These are phyloP conservation scores for Beroe forskalii DNA, from an alignment of 37 sponge, comb jelly and placozoan genomes.

Conservation along the genomic window DNA sequence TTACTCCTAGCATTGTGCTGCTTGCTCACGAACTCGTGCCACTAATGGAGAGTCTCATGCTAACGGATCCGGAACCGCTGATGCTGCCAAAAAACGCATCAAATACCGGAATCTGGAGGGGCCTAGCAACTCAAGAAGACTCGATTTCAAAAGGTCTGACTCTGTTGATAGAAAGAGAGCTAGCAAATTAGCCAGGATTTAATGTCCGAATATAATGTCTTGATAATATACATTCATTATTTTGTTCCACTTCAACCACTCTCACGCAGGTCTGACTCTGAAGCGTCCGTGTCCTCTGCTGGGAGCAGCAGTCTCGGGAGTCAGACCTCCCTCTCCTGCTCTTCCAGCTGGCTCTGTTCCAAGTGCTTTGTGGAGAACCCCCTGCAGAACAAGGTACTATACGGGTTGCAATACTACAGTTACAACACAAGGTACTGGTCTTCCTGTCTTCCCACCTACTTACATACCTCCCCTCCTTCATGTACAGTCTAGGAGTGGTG, in stretches of 20 bases:
- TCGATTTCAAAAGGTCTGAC: constrained; percentile 7
- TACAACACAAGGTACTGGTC: no score
- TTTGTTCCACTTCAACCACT: not conserved
- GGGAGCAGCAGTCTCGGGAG: constrained; percentile 15
- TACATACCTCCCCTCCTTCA: not conserved
- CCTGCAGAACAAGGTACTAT: constrained; percentile 31
- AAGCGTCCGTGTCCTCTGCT: constrained; percentile 8
- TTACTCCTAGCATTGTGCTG: not conserved
- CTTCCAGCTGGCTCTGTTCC: constrained; percentile 6
- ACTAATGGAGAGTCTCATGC: not conserved
- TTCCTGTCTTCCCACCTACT: no score
- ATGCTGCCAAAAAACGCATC: not conserved
- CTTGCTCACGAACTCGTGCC: constrained; percentile 30
- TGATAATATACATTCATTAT: not conserved
- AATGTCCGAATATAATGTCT: not conserved
- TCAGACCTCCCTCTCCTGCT: constrained; percentile 40
- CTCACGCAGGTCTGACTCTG: constrained; percentile 28
- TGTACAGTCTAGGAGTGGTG: no score
- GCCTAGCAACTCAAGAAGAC: not conserved
- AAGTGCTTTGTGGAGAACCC: constrained; percentile 43
- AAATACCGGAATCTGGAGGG: not conserved
- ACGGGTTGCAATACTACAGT: no score
- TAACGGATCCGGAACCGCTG: not conserved
- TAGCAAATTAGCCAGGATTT: no score
- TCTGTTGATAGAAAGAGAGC: no score